Conservation (phyloP, 2,113 vertebrate genomes). For the Hemicordylus capensis region DNA sequence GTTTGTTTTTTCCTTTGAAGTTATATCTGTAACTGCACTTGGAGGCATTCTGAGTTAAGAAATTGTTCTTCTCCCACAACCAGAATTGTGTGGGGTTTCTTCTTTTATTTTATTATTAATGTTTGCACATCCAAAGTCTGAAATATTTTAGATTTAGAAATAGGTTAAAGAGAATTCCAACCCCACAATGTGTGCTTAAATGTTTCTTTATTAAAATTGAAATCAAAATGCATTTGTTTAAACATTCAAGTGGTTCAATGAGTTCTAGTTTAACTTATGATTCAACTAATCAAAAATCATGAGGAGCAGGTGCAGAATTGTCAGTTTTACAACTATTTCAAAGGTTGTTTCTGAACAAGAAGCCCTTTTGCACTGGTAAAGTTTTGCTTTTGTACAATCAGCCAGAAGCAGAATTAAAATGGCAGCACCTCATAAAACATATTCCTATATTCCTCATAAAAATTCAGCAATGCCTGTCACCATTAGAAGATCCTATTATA, state of each 20-base stretch:
- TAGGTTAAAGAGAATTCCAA: background rate
- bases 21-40: background rate
- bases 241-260: background rate
- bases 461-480: background rate
- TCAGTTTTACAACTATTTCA: background rate
- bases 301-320: background rate
- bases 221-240: background rate
- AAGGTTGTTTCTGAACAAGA: background rate
- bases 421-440: background rate
- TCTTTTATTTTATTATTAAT: background rate
- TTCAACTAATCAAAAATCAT: background rate
- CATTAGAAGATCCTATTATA: background rate
- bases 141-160: slow-evolving; percentile 18
- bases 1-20: background rate
- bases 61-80: background rate
- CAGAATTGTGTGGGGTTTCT: background rate
- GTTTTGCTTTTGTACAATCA: background rate
- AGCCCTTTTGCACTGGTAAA: background rate
- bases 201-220: slow-evolving; percentile 2
- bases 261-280: background rate
- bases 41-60: background rate
- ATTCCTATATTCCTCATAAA: background rate
- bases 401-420: background rate
- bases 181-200: background rate
- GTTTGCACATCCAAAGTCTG: background rate